Evolutionary conservation across 2,113 vertebrate genomes (phyloP).

Genomic region (Rhea pennata): DNA sequence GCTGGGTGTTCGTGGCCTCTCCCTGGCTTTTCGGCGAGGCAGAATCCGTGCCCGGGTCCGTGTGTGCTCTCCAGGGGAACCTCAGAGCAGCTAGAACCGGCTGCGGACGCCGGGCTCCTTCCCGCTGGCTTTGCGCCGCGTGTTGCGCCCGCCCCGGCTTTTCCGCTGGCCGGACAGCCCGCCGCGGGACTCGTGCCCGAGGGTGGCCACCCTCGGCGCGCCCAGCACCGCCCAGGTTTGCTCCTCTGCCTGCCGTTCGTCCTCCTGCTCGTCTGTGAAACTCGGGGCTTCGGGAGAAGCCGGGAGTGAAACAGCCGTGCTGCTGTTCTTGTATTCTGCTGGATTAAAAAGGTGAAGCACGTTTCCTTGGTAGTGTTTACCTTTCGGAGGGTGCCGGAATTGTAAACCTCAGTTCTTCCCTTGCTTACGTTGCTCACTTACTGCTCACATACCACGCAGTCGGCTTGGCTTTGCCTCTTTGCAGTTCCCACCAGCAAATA

Average conservation of each 20-base stretch:
- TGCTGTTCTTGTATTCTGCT: neutral
- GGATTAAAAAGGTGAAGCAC: neutral
- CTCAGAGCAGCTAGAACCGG: fast-evolving
- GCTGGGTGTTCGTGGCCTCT: fast-evolving
- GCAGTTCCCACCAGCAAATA: fast-evolving
- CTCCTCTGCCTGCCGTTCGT: neutral
- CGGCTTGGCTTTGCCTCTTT: neutral
- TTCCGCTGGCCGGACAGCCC: neutral
- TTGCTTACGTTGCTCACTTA: neutral
- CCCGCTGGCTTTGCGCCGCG: neutral
- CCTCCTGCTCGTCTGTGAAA: neutral
- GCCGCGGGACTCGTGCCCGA: too few relatives aligned
- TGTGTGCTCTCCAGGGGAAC: fast-evolving
- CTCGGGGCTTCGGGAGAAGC: neutral
- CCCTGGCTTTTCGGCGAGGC: too few relatives aligned
- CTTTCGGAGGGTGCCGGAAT: neutral
- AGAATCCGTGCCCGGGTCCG: fast-evolving
- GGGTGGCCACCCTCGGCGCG: fast-evolving
- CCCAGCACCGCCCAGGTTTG: neutral
- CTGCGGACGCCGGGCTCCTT: fast-evolving
- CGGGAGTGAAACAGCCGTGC: fast-evolving
- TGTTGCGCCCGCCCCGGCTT: fast-evolving
- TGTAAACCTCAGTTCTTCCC: neutral
- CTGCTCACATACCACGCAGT: fast-evolving
- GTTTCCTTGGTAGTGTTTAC: neutral